A percentile compares a stretch with the other conserved stretches of the same genome.
phyloP scores from a whole-genome alignment of 2,113 vertebrate species.

The Grus americana region DNA sequence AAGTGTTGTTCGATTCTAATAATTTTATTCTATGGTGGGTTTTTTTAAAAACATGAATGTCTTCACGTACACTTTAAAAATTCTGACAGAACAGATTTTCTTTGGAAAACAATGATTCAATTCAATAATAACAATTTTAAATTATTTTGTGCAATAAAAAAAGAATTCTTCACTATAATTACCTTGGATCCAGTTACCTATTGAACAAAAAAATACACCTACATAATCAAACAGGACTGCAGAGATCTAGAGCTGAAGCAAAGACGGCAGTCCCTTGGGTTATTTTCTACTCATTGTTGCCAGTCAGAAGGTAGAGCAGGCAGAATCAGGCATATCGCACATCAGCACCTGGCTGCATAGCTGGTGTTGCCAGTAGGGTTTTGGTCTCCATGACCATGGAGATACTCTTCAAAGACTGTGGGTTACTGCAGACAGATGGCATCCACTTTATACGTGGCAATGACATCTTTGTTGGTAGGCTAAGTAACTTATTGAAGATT shows the following conservation, averaged over 20 bases:
- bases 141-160: background rate
- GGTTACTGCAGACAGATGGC: background rate
- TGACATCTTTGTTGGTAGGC: background rate
- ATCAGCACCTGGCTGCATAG: background rate
- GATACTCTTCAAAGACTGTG: background rate
- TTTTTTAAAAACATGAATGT: background rate
- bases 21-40: rapidly evolving
- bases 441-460: background rate
- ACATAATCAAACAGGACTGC: background rate
- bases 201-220: background rate
- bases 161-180: background rate
- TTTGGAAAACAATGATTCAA: background rate
- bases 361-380: background rate
- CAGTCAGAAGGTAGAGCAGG: background rate
- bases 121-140: background rate
- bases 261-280: background rate
- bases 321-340: background rate
- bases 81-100: background rate
- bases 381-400: background rate
- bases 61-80: background rate
- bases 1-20: rapidly evolving
- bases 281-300: background rate
- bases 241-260: background rate
- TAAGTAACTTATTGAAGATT: background rate
- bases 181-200: background rate